A percentile compares a stretch with the other conserved stretches of the same genome.
Evolutionary conservation across 1,140 invertebrate species (phyloP).

Genomic region (Anastatus disparis): DNA sequence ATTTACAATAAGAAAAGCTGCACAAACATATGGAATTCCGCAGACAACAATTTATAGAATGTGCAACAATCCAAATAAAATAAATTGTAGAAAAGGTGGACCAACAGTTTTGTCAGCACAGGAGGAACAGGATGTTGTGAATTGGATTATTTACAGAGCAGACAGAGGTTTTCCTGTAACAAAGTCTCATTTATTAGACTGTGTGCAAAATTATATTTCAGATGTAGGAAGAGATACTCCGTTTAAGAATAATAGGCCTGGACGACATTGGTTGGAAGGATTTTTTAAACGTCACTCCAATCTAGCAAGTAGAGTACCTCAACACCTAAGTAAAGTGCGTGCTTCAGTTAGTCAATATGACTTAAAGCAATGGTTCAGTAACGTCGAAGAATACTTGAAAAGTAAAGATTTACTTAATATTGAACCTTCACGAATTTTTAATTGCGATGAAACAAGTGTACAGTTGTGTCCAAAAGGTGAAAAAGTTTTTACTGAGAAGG

Average conservation of each 20-base stretch:
- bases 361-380: constrained; percentile 41
- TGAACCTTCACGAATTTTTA: constrained; percentile 47
- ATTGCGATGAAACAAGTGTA: constrained; percentile 56
- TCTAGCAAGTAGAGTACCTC: constrained; percentile 40
- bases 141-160: constrained; percentile 10
- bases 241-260: constrained; percentile 47
- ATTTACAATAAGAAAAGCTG: too few species aligned
- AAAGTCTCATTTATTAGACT: constrained; percentile 49
- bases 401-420: constrained; percentile 40
- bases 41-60: too few species aligned
- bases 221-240: constrained; percentile 46
- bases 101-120: too few species aligned
- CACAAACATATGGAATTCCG: too few species aligned
- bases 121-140: too few species aligned
- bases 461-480: constrained; percentile 49
- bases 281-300: constrained; percentile 47
- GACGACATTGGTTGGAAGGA: constrained; percentile 42
- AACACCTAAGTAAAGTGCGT: constrained; percentile 43
- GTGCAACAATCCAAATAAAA: too few species aligned
- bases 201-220: constrained; percentile 50
- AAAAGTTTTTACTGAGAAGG: constrained; percentile 49
- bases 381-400: constrained; percentile 38
- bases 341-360: constrained; percentile 40
- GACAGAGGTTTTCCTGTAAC: constrained; percentile 56
- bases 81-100: too few species aligned